These are phyloP conservation scores for Chaitophorus viminalis DNA, from an alignment of 2,888 invertebrate genomes.

Conservation along the genomic window DNA sequence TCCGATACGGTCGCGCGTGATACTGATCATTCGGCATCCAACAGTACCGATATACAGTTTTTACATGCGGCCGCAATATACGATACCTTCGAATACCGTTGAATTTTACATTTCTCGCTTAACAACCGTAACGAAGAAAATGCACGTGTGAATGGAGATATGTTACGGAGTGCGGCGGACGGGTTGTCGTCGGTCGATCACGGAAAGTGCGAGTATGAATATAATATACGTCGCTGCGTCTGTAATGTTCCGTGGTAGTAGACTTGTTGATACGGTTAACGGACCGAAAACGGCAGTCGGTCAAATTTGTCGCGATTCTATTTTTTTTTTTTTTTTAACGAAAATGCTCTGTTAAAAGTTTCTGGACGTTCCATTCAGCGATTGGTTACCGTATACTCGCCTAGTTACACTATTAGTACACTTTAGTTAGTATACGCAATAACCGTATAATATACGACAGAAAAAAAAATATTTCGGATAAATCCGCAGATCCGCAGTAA, in stretches of 20 bases:
- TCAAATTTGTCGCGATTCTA: not conserved
- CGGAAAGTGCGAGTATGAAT: not conserved
- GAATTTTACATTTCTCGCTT: not conserved
- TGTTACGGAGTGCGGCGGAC: not conserved
- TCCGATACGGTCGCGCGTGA: too few species aligned
- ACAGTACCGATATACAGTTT: too few species aligned
- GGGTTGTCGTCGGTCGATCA: not conserved
- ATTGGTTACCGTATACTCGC: not conserved
- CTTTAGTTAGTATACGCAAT: too few species aligned
- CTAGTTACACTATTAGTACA: too few species aligned
- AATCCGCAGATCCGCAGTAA: too few species aligned
- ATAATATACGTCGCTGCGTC: not conserved
- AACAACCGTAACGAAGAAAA: not conserved
- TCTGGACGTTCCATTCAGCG: conserved; percentile 1
- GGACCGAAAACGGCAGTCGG: not conserved
- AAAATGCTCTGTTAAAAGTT: not conserved
- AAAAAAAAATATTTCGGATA: too few species aligned
- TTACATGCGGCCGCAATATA: too few species aligned
- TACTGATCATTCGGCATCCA: too few species aligned
- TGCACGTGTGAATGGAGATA: not conserved
- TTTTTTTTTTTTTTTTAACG: not conserved
- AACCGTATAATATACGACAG: too few species aligned
- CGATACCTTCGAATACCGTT: not conserved
- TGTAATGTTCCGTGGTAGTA: not conserved
- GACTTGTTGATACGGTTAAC: not conserved